Conservation (phyloP, 2,113 vertebrate species). For the Pseudopipra pipra region DNA sequence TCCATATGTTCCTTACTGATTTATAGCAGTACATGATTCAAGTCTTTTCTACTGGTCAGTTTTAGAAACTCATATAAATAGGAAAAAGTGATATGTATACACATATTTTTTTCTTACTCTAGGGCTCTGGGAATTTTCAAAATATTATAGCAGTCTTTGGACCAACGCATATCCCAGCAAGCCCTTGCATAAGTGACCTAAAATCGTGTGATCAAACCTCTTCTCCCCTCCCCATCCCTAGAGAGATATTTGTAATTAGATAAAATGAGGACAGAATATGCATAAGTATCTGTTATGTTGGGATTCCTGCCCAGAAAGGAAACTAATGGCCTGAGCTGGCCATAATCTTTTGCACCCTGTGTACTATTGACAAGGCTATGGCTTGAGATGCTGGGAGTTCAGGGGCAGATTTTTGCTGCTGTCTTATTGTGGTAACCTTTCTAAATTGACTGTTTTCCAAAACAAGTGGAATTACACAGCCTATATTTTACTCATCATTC, state of each 20-base stretch:
- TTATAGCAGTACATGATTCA: neutral
- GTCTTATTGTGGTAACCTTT: constrained; percentile 33
- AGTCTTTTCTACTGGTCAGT: neutral
- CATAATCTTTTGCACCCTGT: constrained; percentile 57
- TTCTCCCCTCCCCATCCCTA: constrained; percentile 59
- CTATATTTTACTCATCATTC: constrained; percentile 7
- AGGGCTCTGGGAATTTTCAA: constrained; percentile 41
- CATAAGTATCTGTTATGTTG: constrained; percentile 77
- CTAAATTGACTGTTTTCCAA: constrained; percentile 39
- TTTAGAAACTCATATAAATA: neutral
- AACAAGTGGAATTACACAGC: constrained; percentile 9
- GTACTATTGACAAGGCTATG: constrained; percentile 40
- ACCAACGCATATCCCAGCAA: constrained; percentile 54
- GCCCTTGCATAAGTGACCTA: constrained; percentile 70
- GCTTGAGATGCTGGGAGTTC: neutral
- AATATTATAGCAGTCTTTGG: constrained; percentile 20
- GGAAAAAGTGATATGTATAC: neutral
- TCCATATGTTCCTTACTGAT: constrained; percentile 5
- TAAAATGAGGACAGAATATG: constrained; percentile 78
- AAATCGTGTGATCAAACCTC: constrained; percentile 69
- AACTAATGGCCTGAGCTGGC: constrained; percentile 56
- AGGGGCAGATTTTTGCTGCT: constrained; percentile 22
- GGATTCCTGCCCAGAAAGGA: constrained; percentile 77
- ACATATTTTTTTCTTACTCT: neutral
- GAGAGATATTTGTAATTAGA: constrained; percentile 76